Evolutionary conservation across 2,797 vertebrate genomes (phyloP).

Genomic region (Sebastes matsubarae): DNA sequence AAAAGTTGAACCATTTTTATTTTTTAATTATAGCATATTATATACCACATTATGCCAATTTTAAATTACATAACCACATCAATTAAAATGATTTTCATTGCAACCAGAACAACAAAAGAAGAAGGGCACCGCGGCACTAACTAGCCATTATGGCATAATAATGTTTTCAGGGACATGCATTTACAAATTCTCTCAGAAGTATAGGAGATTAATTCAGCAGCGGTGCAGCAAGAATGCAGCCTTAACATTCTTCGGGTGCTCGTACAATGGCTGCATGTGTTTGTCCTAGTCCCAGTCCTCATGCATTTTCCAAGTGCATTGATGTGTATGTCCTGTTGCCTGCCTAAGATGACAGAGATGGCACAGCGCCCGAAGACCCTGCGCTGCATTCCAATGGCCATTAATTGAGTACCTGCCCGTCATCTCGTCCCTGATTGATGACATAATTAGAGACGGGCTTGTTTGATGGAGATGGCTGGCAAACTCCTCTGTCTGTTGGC

Average conservation of each 20-base stretch:
- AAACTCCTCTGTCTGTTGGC: conserved; percentile 69
- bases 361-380: conserved; percentile 58
- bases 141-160: background rate
- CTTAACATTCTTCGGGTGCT: conserved; percentile 25
- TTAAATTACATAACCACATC: background rate
- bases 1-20: background rate
- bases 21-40: background rate
- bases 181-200: conserved; percentile 4
- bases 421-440: conserved; percentile 78
- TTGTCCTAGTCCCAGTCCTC: conserved; percentile 30
- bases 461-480: conserved; percentile 77
- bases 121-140: background rate
- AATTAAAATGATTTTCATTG: background rate
- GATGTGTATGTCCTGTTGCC: conserved; percentile 66
- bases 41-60: background rate
- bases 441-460: conserved; percentile 75
- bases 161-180: background rate
- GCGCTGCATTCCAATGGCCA: conserved; percentile 68
- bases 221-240: background rate
- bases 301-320: conserved; percentile 55
- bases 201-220: conserved; percentile 12
- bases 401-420: conserved; percentile 80
- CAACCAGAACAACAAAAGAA: background rate
- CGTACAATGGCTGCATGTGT: conserved; percentile 55
- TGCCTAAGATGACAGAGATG: conserved; percentile 71